Conservation (phyloP, 2,888 invertebrate genomes). For the Drosophila basisetae region DNA sequence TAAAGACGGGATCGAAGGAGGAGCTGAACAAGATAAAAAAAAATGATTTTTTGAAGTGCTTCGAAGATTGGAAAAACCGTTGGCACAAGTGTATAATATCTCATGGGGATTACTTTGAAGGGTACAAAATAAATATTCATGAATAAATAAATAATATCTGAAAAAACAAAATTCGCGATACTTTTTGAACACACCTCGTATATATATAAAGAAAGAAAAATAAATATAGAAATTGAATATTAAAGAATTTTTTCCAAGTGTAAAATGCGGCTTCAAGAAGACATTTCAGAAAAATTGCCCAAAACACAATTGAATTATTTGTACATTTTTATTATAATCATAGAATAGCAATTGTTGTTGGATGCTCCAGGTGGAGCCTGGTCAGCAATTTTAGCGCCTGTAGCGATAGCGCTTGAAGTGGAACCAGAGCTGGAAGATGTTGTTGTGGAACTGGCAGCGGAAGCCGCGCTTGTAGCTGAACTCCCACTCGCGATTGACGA, state of each 20-base stretch:
- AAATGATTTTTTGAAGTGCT: too few relatives aligned
- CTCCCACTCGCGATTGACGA: constrained; percentile 99
- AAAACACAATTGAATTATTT: neutral
- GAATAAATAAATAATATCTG: too few relatives aligned
- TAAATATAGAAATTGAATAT: neutral
- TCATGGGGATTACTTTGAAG: too few relatives aligned
- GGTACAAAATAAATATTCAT: too few relatives aligned
- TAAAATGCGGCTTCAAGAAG: neutral
- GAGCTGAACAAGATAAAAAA: too few relatives aligned
- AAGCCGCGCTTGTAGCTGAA: constrained; percentile 99
- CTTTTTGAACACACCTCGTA: too few relatives aligned
- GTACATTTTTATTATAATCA: constrained; percentile 3
- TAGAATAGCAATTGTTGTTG: neutral
- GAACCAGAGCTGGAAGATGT: constrained; percentile 99
- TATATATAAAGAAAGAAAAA: neutral
- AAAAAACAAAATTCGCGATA: too few relatives aligned
- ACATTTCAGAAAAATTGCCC: neutral
- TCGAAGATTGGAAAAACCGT: too few relatives aligned
- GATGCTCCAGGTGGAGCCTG: neutral
- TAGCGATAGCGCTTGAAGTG: constrained; percentile 99
- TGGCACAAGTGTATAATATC: too few relatives aligned
- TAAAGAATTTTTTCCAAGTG: neutral
- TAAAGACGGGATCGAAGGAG: too few relatives aligned
- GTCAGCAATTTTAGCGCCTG: constrained; percentile 87
- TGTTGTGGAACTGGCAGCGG: constrained; percentile 99